Conservation (phyloP, 1,140 invertebrate species). For the Apis laboriosa region DNA sequence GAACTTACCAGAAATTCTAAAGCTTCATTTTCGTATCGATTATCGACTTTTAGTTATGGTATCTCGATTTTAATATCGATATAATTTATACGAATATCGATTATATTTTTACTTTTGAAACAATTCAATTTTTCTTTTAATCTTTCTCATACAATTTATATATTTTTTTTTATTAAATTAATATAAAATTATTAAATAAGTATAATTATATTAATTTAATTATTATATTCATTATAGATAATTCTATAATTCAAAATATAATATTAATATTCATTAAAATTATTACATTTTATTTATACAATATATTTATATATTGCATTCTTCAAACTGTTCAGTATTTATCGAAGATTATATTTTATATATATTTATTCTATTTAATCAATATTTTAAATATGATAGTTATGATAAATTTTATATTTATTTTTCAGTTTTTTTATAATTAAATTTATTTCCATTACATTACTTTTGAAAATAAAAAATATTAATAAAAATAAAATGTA, state of each 20-base stretch:
- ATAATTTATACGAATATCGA: neutral
- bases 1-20: constrained; percentile 48
- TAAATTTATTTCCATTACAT: too few species aligned
- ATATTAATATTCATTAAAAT: neutral
- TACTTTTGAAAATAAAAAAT: too few species aligned
- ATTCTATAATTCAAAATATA: too few species aligned
- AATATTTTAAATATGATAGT: too few species aligned
- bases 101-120: too few species aligned
- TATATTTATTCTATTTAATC: too few species aligned
- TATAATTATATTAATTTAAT: too few species aligned
- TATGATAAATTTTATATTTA: too few species aligned
- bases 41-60: neutral
- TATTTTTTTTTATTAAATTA: neutral
- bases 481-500: too few species aligned
- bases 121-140: too few species aligned
- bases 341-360: neutral
- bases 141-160: neutral
- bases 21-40: constrained; percentile 2
- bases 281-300: neutral
- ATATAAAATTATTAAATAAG: neutral
- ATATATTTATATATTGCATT: neutral
- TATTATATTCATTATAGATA: too few species aligned
- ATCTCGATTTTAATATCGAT: constrained; percentile 22
- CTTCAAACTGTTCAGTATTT: neutral
- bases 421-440: too few species aligned